phyloP scores from a whole-genome alignment of 1,140 invertebrate genomes.

The Panagrolaimus sp. region DNA sequence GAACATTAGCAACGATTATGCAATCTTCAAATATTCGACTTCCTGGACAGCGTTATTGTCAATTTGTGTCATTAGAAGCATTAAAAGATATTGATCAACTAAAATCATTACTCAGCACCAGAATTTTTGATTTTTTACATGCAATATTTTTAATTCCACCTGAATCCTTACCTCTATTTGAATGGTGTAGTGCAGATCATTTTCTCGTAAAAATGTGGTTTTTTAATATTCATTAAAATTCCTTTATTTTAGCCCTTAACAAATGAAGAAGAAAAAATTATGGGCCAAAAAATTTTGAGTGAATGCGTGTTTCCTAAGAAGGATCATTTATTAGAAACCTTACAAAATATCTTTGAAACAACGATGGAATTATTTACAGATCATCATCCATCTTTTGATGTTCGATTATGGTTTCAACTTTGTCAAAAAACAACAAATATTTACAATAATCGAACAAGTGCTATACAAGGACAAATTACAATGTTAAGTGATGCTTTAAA shows the following conservation, averaged over 20 bases:
- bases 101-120: constrained; percentile 11
- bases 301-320: constrained; percentile 26
- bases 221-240: neutral
- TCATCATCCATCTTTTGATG: neutral
- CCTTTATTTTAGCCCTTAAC: neutral
- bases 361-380: constrained; percentile 17
- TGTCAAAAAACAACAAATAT: constrained; percentile 18
- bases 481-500: constrained; percentile 24
- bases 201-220: constrained; percentile 16
- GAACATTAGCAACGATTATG: constrained; percentile 30
- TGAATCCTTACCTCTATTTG: constrained; percentile 18
- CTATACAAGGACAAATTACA: neutral
- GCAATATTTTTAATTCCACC: constrained; percentile 27
- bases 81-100: constrained; percentile 32
- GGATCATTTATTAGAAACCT: constrained; percentile 16
- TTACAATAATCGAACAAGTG: constrained; percentile 10
- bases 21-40: constrained; percentile 39
- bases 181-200: constrained; percentile 31
- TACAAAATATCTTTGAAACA: constrained; percentile 27
- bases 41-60: constrained; percentile 33
- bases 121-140: constrained; percentile 27
- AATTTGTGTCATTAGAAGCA: constrained; percentile 33
- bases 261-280: constrained; percentile 11
- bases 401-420: constrained; percentile 28
- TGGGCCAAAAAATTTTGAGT: constrained; percentile 27